These are phyloP conservation scores for Parelbella ahira DNA, from an alignment of 2,888 invertebrate genomes.

Conservation along the genomic window DNA sequence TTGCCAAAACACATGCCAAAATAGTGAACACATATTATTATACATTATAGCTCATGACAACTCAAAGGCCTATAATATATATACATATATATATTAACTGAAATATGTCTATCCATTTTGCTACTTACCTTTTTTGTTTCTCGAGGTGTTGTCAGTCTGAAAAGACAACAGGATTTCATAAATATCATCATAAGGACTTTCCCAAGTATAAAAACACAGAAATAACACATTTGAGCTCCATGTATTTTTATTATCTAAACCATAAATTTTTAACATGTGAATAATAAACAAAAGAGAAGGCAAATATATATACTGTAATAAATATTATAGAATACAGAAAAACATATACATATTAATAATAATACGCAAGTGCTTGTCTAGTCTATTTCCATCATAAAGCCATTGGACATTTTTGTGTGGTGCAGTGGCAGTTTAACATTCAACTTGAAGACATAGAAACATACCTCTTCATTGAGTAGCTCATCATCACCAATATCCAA, in stretches of 20 bases:
- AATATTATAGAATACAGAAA: slow-evolving; percentile 34
- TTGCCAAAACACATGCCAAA: no score
- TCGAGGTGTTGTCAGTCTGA: slow-evolving; percentile 80
- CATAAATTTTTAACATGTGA: neutral
- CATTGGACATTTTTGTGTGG: slow-evolving; percentile 49
- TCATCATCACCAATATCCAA: slow-evolving; percentile 91
- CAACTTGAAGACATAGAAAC: slow-evolving; percentile 73
- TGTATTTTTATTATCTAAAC: slow-evolving; percentile 10
- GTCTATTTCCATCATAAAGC: slow-evolving; percentile 66
- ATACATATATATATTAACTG: neutral
- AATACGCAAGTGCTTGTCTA: slow-evolving; percentile 35
- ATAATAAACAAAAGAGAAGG: neutral
- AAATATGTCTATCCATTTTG: slow-evolving; percentile 8
- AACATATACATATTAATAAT: slow-evolving; percentile 16
- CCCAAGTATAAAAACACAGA: no score
- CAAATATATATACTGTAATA: slow-evolving; percentile 15
- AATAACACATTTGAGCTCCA: no score
- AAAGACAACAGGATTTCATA: no score
- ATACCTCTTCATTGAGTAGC: slow-evolving; percentile 88
- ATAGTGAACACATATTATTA: neutral
- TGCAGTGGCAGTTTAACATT: slow-evolving; percentile 55
- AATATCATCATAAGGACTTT: no score
- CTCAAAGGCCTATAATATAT: neutral
- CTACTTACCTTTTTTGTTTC: slow-evolving; percentile 78
- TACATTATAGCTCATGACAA: slow-evolving; percentile 1